These are phyloP conservation scores for Lasiurus cinereus DNA, from an alignment of 2,113 vertebrate species.

Conservation along the genomic window DNA sequence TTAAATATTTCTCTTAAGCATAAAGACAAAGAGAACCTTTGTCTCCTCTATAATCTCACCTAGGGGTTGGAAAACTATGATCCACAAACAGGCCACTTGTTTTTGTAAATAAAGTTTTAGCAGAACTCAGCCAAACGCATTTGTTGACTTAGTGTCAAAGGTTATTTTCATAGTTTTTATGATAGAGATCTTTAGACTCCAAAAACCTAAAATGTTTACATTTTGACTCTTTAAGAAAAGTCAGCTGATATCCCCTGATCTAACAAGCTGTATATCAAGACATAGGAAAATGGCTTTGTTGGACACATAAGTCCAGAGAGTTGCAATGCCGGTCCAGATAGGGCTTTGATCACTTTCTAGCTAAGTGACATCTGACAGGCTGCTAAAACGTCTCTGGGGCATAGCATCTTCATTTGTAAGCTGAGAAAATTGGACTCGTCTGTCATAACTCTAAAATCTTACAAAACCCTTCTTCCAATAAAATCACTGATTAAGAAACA, in stretches of 20 bases:
- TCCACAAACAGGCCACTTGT: neutral
- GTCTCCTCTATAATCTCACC: neutral
- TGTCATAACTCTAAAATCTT: slow-evolving; percentile 8
- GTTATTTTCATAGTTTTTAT: neutral
- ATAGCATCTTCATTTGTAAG: neutral
- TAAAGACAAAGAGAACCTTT: neutral
- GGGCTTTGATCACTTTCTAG: neutral
- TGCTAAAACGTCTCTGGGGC: neutral
- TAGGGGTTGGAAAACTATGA: neutral
- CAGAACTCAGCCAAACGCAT: neutral
- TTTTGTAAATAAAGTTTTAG: slow-evolving; percentile 44
- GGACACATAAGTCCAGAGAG: neutral
- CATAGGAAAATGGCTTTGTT: neutral
- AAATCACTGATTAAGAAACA: slow-evolving; percentile 65
- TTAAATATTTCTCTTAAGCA: neutral
- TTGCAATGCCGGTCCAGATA: neutral
- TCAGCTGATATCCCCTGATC: neutral
- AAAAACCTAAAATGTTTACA: slow-evolving; percentile 1
- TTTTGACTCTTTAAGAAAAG: neutral
- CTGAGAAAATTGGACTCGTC: slow-evolving; percentile 17
- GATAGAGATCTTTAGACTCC: neutral
- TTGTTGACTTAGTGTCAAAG: neutral
- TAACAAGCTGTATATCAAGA: neutral
- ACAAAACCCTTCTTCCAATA: slow-evolving; percentile 25
- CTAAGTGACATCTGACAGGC: neutral